Conservation (phyloP, 1,140 invertebrate species). For the Grapholita molesta region DNA sequence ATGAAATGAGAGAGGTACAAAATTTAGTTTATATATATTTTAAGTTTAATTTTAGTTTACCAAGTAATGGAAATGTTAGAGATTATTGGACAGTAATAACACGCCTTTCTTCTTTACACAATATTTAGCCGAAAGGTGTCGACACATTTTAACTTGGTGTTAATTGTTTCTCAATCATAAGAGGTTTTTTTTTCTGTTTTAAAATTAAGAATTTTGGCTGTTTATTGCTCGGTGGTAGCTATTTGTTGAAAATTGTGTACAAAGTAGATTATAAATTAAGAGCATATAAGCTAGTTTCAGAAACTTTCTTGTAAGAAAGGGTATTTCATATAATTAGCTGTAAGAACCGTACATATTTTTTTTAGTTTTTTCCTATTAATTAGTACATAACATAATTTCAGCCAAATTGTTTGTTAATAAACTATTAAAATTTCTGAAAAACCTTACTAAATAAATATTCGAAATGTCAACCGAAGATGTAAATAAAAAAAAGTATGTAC, state of each 20-base stretch:
- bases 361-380: not conserved
- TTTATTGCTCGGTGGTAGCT: not conserved
- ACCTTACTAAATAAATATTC: too few species aligned
- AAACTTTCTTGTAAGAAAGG: not conserved
- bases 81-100: not conserved
- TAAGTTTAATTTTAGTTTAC: not conserved
- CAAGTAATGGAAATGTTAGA: too few species aligned
- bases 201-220: not conserved
- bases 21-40: not conserved
- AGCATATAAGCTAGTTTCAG: too few species aligned
- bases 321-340: not conserved
- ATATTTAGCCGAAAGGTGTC: too few species aligned
- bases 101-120: too few species aligned
- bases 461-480: too few species aligned
- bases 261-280: not conserved
- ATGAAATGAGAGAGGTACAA: not conserved
- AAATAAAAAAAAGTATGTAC: too few species aligned
- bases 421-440: too few species aligned
- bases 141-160: too few species aligned
- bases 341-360: not conserved
- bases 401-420: not conserved
- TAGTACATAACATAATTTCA: not conserved
- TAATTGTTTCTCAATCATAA: too few species aligned
- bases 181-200: too few species aligned
- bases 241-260: not conserved